Base-by-base conservation (phyloP, 1,140 invertebrate genomes). In the Palaemon carinicauda region DNA sequence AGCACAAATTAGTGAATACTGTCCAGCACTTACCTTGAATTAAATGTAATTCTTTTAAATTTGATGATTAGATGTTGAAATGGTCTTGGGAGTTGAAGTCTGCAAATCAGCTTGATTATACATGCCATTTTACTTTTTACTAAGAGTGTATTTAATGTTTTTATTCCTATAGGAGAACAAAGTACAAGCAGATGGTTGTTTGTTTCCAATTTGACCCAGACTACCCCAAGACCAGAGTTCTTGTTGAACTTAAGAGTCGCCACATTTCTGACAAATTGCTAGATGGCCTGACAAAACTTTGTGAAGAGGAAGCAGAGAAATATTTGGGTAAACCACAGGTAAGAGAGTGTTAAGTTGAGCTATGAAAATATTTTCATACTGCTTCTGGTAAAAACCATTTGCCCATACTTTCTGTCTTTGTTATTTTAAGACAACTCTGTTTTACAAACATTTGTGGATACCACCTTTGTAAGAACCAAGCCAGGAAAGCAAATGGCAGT, bases 161-260 rank as follows among this genome's bases (percentile, higher is more conserved):
- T 12, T 78, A 19, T 85, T 1, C 33, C 83, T 69, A 15, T 69
- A 88, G 94, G 89, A 92, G 92, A 89, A 94, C 93, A 71, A 91
- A 92, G 53, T 93, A 93, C 88, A 95, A 95, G 89, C 92, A 93
- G 78, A 90, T 96, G 56, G 92, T 93, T 17, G 92, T 93, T 65
- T 95, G 94, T 89, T 92, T 95, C 27, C 94, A 95, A 89, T 96
- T 96, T 91, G 93, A 94, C 5, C 88, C 91, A 12, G 91, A 93
- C 52, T 96, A 96, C 90, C 94, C 94, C 3, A 60, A 90, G 19
- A 87, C 88, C 27, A 91, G 92, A 1, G 89, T 96, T 3, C 90
- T 96, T 17, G 91, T 95, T n/a, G 95, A 96, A 91, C 90, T 96
- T 0, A 96, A 95, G 90, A 95, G 94, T 89, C 95, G 95, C 91